phyloP scores from a whole-genome alignment of 2,888 invertebrate genomes.

The Acrobeloides nanus region DNA sequence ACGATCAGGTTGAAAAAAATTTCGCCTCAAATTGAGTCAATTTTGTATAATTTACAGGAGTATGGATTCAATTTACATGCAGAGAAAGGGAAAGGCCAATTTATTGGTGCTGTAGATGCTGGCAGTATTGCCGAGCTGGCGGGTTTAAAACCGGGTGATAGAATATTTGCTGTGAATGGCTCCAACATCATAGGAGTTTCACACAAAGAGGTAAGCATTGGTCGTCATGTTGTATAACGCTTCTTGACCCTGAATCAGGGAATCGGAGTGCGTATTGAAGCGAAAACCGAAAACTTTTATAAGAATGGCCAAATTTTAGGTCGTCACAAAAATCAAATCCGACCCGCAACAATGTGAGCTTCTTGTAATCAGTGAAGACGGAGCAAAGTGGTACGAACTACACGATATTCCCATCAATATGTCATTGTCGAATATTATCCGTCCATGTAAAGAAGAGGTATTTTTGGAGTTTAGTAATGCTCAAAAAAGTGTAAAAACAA shows the following conservation, averaged over 20 bases:
- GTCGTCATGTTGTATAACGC: background rate
- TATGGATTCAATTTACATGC: conserved; percentile 53
- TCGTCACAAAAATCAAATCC: conserved; percentile 46
- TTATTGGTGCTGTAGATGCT: conserved; percentile 45
- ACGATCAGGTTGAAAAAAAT: conserved; percentile 23
- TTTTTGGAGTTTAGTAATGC: conserved; percentile 1
- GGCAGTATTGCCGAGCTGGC: conserved; percentile 31
- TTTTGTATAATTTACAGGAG: conserved; percentile 24
- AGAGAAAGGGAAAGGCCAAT: conserved; percentile 43
- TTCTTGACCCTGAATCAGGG: background rate
- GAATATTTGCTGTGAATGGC: conserved; percentile 52
- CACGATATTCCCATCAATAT: conserved; percentile 32
- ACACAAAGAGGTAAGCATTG: conserved; percentile 38
- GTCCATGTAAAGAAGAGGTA: conserved; percentile 17
- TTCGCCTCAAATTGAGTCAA: conserved; percentile 9
- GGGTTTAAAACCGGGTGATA: conserved; percentile 42
- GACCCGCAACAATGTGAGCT: conserved; percentile 67
- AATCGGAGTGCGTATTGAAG: background rate
- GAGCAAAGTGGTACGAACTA: conserved; percentile 65
- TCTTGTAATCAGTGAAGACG: conserved; percentile 72
- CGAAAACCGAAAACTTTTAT: background rate
- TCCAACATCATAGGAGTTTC: conserved; percentile 37
- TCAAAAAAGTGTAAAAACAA: no score
- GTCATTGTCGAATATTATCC: conserved; percentile 31
- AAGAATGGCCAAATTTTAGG: conserved; percentile 23